Conservation (phyloP, 2,888 invertebrate species). For the Drosophila kambysellisi region DNA sequence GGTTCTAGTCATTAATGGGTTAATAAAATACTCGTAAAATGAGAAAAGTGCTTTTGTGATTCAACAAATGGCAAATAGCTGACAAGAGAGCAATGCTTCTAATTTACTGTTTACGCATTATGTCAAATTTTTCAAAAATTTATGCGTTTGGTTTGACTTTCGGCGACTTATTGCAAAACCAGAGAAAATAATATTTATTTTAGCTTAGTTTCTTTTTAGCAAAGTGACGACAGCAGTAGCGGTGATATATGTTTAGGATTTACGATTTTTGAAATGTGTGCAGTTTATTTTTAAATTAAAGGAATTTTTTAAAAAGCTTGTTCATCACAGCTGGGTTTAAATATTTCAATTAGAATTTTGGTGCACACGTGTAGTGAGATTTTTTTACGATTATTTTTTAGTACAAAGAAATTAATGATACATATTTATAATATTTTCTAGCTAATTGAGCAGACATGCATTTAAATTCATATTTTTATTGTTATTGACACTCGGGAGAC, state of each 20-base stretch:
- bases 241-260: slow-evolving; percentile 38
- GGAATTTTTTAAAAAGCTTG: slow-evolving; percentile 29
- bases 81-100: slow-evolving; percentile 7
- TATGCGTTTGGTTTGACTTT: slow-evolving; percentile 50
- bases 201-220: slow-evolving; percentile 1
- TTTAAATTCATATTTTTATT: not conserved
- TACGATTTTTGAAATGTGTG: slow-evolving; percentile 27
- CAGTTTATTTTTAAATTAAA: slow-evolving; percentile 11
- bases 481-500: slow-evolving; percentile 1
- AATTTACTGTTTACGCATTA: slow-evolving; percentile 33
- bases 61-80: slow-evolving; percentile 3
- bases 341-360: slow-evolving; percentile 16
- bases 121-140: slow-evolving; percentile 50
- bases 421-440: not conserved
- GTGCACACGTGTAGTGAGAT: slow-evolving; percentile 19
- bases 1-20: slow-evolving; percentile 55
- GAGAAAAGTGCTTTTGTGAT: slow-evolving; percentile 3
- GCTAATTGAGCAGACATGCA: slow-evolving; percentile 1
- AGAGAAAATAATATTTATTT: slow-evolving; percentile 4
- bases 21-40: slow-evolving; percentile 57
- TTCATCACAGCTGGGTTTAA: slow-evolving; percentile 24
- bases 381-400: slow-evolving; percentile 16
- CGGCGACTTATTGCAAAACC: slow-evolving; percentile 25
- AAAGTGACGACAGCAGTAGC: slow-evolving; percentile 69
- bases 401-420: slow-evolving; percentile 3